Evolutionary conservation across 2,113 vertebrate genomes (phyloP).

Genomic region (Phycodurus eques): DNA sequence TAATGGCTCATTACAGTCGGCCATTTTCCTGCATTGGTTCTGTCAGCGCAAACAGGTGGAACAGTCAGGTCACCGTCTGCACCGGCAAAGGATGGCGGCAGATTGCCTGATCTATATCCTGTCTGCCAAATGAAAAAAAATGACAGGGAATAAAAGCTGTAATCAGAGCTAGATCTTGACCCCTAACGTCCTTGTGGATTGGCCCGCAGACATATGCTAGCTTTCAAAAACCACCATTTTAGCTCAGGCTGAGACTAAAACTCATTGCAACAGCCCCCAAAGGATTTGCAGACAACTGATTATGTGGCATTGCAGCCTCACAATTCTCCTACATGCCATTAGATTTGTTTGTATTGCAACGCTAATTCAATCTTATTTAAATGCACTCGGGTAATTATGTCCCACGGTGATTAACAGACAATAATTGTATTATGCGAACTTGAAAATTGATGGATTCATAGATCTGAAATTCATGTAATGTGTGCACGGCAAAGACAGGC

Average conservation of each 20-base stretch:
- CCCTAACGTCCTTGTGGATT: slow-evolving; percentile 44
- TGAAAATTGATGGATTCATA: slow-evolving; percentile 27
- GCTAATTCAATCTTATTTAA: slow-evolving; percentile 49
- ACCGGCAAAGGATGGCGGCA: slow-evolving; percentile 43
- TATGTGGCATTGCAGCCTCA: slow-evolving; percentile 33
- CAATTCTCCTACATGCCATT: slow-evolving; percentile 38
- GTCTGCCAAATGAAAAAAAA: slow-evolving; percentile 27
- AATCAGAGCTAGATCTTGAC: slow-evolving; percentile 53
- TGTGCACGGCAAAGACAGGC: slow-evolving; percentile 52
- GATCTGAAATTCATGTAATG: slow-evolving; percentile 44
- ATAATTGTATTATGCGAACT: slow-evolving; percentile 43
- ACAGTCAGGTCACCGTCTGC: slow-evolving; percentile 55
- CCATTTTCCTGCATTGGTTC: slow-evolving; percentile 42
- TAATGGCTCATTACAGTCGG: slow-evolving; percentile 54
- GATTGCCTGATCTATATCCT: slow-evolving; percentile 49
- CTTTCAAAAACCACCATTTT: slow-evolving; percentile 52
- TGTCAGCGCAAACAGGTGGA: slow-evolving; percentile 63
- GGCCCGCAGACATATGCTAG: slow-evolving; percentile 24
- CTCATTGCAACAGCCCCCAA: slow-evolving; percentile 54
- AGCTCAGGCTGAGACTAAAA: slow-evolving; percentile 40
- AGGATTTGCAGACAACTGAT: slow-evolving; percentile 51
- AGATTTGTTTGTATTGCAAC: slow-evolving; percentile 53
- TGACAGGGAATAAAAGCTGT: slow-evolving; percentile 42
- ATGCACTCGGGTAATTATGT: slow-evolving; percentile 54
- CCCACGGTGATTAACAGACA: slow-evolving; percentile 53